phyloP scores from a whole-genome alignment of 2,113 vertebrate genomes.

The Stigmatopora argus region DNA sequence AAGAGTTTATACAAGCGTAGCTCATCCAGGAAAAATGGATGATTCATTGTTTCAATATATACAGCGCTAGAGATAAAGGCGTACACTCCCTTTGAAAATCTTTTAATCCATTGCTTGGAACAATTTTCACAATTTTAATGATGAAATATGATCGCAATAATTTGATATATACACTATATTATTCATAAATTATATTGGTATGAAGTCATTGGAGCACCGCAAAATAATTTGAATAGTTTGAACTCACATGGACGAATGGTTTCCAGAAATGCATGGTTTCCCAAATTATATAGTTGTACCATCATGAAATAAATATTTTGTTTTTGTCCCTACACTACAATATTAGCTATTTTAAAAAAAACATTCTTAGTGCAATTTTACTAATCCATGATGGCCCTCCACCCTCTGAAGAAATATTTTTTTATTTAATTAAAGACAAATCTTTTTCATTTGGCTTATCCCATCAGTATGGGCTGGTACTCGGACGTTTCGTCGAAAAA shows the following conservation, averaged over 20 bases:
- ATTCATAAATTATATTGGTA: neutral
- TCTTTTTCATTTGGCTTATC: too few relatives aligned
- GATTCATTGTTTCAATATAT: constrained; percentile 3
- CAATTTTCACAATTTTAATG: neutral
- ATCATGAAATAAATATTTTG: too few relatives aligned
- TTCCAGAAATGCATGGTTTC: neutral
- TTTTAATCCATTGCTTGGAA: neutral
- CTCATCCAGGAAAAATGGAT: constrained; percentile 4
- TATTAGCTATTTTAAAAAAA: too few relatives aligned
- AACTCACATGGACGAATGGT: neutral
- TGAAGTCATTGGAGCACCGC: neutral
- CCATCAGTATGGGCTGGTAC: too few relatives aligned
- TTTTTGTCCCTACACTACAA: too few relatives aligned
- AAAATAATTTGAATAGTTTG: neutral
- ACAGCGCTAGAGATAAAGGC: neutral
- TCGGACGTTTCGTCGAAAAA: too few relatives aligned
- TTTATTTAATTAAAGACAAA: too few relatives aligned
- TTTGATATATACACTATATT: too few relatives aligned
- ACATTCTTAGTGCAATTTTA: too few relatives aligned
- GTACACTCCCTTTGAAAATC: neutral
- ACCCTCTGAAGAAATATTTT: too few relatives aligned
- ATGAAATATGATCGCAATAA: neutral
- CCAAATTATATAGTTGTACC: too few relatives aligned
- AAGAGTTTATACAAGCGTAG: constrained; percentile 1
- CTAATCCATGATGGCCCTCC: too few relatives aligned